These are phyloP conservation scores for Drosophila elegans DNA, from an alignment of 1,140 invertebrate species.

Conservation along the genomic window DNA sequence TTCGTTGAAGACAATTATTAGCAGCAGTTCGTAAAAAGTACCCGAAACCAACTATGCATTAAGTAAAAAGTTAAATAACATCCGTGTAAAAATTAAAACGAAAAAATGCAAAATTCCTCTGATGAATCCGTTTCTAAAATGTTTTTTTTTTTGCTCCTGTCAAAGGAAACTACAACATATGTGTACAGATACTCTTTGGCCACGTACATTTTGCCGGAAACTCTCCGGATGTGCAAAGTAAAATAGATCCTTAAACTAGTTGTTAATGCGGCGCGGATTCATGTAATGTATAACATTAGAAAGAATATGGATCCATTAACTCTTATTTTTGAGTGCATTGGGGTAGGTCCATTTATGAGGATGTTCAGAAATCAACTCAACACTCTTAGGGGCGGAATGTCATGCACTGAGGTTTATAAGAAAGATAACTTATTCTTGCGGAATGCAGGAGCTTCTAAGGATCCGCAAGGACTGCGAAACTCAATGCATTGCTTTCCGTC, in stretches of 20 bases:
- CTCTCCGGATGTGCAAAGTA: slow-evolving; percentile 27
- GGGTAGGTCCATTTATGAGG: not conserved
- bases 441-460: no score
- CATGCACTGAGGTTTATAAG: not conserved
- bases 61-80: slow-evolving; percentile 63
- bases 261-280: slow-evolving; percentile 20
- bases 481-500: slow-evolving; percentile 3
- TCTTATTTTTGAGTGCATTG: slow-evolving; percentile 5
- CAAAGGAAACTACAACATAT: not conserved
- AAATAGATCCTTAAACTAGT: slow-evolving; percentile 37
- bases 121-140: slow-evolving; percentile 5
- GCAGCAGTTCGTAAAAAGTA: slow-evolving; percentile 11
- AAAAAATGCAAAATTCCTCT: slow-evolving; percentile 12
- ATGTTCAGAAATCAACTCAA: slow-evolving; percentile 10
- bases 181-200: slow-evolving; percentile 25
- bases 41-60: slow-evolving; percentile 30
- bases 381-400: slow-evolving; percentile 2
- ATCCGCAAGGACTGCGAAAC: not conserved
- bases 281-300: slow-evolving; percentile 36
- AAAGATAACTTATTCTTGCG: not conserved
- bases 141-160: not conserved
- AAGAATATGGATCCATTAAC: slow-evolving; percentile 1
- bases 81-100: slow-evolving; percentile 62
- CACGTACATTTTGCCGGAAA: slow-evolving; percentile 1
- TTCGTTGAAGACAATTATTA: slow-evolving; percentile 34